Evolutionary conservation across 2,113 vertebrate genomes (phyloP), one percentile per base, ranked within the genome.

Genomic region (Corythaixoides concolor): DNA sequence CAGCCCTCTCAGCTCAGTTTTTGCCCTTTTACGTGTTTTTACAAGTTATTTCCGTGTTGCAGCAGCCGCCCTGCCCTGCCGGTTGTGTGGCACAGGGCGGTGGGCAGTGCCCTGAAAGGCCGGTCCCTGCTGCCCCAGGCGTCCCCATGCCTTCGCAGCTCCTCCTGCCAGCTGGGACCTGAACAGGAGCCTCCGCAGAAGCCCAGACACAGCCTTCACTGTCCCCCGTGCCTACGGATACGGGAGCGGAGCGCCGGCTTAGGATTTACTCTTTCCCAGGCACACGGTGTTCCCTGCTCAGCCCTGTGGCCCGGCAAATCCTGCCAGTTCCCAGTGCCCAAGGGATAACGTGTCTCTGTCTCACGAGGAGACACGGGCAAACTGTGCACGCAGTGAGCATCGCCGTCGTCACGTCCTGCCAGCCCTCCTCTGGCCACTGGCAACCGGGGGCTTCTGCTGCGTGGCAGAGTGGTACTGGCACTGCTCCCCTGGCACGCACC

Each of bases 321-420:
- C 83, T 30, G 7, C 74, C 50, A 15, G 37, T n/a, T 30, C 50
- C 56, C 28, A 15, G 74, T 0, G 3, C 69, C 56, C 2, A 12
- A 39, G 75, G 49, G 55, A 33, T 35, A 43, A 50, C 0, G 8
- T 26, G 9, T 23, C 0, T 0, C 1, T 1, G 53, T 7, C 53
- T 24, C 50, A 8, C 4, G 4, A 37, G 56, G 55, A 22, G 24
- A n/a, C n/a, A n/a, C n/a, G 12, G 35, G 43, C 12, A 26, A 45
- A 19, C 22, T 0, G 16, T 12, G 76, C 37, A 2, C 0, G 0
- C 68, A 13, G 20, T 1, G 27, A 45, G 59, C 67, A 15, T 59
- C 16, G 1, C 59, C 32, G 3, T 15, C 18, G 4, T 30, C 17
- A 4, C 7, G 22, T 39, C 26, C 88, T 58, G 15, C 43, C 10